Evolutionary conservation across 2,113 vertebrate genomes (phyloP).

Genomic region (Eurypyga helias): DNA sequence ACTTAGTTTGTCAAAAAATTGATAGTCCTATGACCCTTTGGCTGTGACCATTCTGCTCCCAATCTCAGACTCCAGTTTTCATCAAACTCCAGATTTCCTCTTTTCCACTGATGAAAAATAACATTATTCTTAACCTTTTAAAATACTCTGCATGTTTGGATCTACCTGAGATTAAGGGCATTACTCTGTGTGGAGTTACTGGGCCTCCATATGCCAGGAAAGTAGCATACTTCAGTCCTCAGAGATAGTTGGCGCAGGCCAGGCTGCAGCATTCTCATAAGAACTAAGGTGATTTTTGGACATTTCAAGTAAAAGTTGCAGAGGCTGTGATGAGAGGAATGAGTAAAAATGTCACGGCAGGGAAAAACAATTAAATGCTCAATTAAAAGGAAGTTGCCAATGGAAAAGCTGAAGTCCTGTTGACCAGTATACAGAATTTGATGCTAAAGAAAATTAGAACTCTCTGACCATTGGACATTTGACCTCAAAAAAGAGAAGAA

Average conservation of each 20-base stretch:
- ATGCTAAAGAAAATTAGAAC: not conserved
- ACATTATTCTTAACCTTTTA: not conserved
- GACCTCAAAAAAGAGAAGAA: not conserved
- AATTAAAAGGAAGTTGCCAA: not conserved
- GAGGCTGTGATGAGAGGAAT: not conserved
- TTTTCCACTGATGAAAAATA: not conserved
- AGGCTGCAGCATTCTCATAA: not conserved
- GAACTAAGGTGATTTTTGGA: not conserved
- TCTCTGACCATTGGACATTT: not conserved
- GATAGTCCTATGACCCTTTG: not conserved
- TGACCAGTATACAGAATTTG: not conserved
- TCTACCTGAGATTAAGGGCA: not conserved
- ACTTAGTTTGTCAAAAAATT: not conserved
- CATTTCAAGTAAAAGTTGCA: not conserved
- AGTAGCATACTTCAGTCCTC: not conserved
- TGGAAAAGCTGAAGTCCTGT: not conserved
- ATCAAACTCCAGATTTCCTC: not conserved
- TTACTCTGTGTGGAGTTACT: not conserved
- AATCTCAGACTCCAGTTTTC: not conserved
- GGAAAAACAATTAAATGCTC: not conserved
- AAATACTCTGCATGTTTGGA: not conserved
- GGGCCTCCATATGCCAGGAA: not conserved
- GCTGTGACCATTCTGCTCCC: not conserved
- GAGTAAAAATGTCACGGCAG: not conserved
- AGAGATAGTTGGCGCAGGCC: not conserved